A percentile compares a stretch with the other conserved stretches of the same genome.
Conservation (phyloP, 2,113 vertebrate genomes). For the Oriolus oriolus region DNA sequence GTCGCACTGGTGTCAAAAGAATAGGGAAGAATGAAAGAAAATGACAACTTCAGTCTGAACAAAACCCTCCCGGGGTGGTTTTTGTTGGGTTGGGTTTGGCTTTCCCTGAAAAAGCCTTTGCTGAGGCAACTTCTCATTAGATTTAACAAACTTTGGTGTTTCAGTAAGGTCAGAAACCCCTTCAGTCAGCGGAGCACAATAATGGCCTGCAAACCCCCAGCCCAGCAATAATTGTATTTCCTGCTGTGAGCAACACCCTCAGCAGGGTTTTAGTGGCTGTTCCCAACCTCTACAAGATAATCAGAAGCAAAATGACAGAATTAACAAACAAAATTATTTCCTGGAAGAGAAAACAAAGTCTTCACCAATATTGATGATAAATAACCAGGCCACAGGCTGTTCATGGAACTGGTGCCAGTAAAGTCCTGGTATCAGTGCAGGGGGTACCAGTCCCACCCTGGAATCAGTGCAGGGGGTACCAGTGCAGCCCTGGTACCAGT, state of each 20-base stretch:
- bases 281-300: neutral
- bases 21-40: neutral
- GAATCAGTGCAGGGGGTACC: no score
- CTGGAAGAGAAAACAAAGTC: neutral
- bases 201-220: rapidly evolving
- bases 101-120: neutral
- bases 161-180: neutral
- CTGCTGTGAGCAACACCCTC: neutral
- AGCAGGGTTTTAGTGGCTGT: neutral
- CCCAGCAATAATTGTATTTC: neutral
- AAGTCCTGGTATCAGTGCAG: neutral
- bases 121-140: neutral
- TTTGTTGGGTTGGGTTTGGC: neutral
- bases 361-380: neutral
- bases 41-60: neutral
- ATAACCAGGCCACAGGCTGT: neutral
- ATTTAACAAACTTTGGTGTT: neutral
- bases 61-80: neutral
- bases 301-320: neutral
- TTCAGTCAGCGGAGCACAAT: neutral
- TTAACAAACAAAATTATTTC: neutral
- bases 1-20: neutral
- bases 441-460: neutral
- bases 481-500: no score
- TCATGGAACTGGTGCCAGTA: neutral